Evolutionary conservation across 2,888 invertebrate species (phyloP).

Genomic region (Yponomeuta evonymella): DNA sequence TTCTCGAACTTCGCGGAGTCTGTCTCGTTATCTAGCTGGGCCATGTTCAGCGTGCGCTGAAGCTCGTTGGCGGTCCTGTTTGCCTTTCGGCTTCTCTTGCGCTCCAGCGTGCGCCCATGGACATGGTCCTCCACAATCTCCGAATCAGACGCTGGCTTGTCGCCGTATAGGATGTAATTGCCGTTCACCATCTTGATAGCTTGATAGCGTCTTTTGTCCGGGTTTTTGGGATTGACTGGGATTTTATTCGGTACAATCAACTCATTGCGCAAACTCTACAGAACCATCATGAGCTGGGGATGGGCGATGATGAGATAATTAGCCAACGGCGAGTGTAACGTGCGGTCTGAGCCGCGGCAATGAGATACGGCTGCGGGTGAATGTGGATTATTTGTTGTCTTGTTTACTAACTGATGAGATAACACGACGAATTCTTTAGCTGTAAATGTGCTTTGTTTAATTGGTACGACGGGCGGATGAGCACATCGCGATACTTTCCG

Average conservation of each 20-base stretch:
- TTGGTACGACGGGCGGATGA: slow-evolving; percentile 18
- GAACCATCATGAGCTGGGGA: neutral
- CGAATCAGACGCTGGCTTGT: slow-evolving; percentile 60
- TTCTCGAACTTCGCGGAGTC: slow-evolving; percentile 65
- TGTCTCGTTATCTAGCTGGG: slow-evolving; percentile 63
- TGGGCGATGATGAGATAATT: slow-evolving; percentile 23
- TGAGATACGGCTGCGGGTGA: slow-evolving; percentile 35
- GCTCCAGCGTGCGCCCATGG: slow-evolving; percentile 51
- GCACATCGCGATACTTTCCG: neutral
- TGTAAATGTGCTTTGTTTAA: slow-evolving; percentile 14
- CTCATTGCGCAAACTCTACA: slow-evolving; percentile 4
- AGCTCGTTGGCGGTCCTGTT: slow-evolving; percentile 57
- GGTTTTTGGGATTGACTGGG: neutral
- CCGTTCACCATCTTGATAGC: slow-evolving; percentile 64
- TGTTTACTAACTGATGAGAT: slow-evolving; percentile 18
- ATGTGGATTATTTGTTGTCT: slow-evolving; percentile 55
- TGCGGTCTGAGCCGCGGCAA: slow-evolving; percentile 30
- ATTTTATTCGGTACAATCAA: neutral
- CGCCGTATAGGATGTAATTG: slow-evolving; percentile 65
- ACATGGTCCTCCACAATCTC: slow-evolving; percentile 66
- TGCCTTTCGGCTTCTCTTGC: slow-evolving; percentile 50
- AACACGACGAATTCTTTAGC: slow-evolving; percentile 23
- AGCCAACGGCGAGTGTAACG: slow-evolving; percentile 25
- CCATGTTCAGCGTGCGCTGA: slow-evolving; percentile 50
- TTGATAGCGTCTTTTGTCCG: neutral